These are phyloP conservation scores for Ptychochromis oligacanthus DNA, from an alignment of 2,113 vertebrate species.

Conservation along the genomic window DNA sequence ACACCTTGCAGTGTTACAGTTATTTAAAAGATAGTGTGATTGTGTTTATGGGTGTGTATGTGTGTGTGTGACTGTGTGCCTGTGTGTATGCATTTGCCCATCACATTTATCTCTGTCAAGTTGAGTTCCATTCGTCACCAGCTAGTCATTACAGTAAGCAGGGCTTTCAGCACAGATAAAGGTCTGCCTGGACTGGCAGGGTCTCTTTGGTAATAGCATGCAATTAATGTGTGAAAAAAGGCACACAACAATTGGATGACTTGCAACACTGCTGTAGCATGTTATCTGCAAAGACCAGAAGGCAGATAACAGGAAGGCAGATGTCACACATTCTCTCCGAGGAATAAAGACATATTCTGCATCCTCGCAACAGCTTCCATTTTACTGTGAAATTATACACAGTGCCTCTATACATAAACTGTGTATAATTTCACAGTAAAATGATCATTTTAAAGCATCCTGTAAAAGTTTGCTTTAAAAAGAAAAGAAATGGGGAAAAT, in stretches of 20 bases:
- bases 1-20: constrained; percentile 14
- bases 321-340: background rate
- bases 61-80: background rate
- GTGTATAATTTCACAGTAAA: background rate
- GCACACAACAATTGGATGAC: constrained; percentile 14
- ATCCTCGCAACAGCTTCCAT: background rate
- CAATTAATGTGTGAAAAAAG: constrained; percentile 52
- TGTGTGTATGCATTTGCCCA: background rate
- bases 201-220: constrained; percentile 45
- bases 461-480: background rate
- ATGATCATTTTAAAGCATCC: background rate
- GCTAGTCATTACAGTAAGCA: constrained; percentile 47
- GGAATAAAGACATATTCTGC: background rate
- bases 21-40: background rate
- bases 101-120: constrained; percentile 42
- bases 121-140: constrained; percentile 54
- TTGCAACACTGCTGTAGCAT: background rate
- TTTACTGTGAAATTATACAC: background rate
- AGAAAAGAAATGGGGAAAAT: background rate
- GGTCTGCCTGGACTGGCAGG: background rate
- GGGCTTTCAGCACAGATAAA: constrained; percentile 54
- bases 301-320: background rate
- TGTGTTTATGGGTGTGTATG: background rate
- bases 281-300: constrained; percentile 24
- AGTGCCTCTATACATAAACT: background rate